Evolutionary conservation across 2,888 invertebrate species (phyloP).

Genomic region (Troilus luridus): DNA sequence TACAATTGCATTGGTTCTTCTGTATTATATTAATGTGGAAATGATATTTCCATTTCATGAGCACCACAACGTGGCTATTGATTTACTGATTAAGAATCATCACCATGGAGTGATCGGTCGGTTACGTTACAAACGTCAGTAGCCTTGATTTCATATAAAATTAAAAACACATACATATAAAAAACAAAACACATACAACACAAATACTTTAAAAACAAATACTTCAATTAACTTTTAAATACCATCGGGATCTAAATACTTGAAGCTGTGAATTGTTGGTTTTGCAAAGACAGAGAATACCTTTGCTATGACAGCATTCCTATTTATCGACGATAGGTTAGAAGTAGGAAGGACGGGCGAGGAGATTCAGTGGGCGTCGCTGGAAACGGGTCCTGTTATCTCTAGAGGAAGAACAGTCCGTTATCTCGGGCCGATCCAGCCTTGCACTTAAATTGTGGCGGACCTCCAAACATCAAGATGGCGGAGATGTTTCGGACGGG

Average conservation of each 20-base stretch:
- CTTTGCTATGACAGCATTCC: not conserved
- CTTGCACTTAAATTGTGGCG: not conserved
- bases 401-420: not conserved
- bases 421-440: not conserved
- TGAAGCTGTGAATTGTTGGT: not conserved
- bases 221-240: too few relatives aligned
- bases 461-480: not conserved
- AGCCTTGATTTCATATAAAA: too few relatives aligned
- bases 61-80: too few relatives aligned
- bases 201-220: too few relatives aligned
- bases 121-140: too few relatives aligned
- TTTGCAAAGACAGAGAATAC: not conserved
- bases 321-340: not conserved
- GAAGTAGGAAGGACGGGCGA: not conserved
- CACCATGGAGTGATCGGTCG: too few relatives aligned
- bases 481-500: not conserved
- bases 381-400: not conserved
- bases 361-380: not conserved
- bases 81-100: too few relatives aligned
- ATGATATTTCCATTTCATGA: too few relatives aligned
- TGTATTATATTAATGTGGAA: too few relatives aligned
- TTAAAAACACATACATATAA: too few relatives aligned
- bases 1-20: too few relatives aligned
- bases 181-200: too few relatives aligned
- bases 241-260: not conserved